phyloP scores from a whole-genome alignment of 23 tunicate genomes.

The Styela clava region DNA sequence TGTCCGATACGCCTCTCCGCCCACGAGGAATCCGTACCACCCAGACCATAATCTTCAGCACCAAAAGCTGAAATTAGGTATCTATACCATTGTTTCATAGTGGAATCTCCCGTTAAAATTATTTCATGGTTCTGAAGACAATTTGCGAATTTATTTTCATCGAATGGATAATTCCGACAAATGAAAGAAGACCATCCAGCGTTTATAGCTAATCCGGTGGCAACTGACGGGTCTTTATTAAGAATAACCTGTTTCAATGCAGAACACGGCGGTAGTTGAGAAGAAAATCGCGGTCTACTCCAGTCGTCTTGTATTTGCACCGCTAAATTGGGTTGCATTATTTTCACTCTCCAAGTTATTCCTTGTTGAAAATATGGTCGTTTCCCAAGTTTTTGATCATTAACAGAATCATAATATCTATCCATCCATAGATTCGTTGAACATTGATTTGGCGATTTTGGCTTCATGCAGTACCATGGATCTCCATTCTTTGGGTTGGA shows the following conservation, averaged over 20 bases:
- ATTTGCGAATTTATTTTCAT: not conserved
- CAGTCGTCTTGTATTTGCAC: not conserved
- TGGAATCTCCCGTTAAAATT: conserved; percentile 52
- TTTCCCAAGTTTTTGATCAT: not conserved
- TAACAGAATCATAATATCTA: not conserved
- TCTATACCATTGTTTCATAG: conserved; percentile 42
- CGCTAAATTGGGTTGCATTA: not conserved
- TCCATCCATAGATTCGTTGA: not conserved
- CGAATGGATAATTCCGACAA: not conserved
- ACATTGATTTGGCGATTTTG: not conserved
- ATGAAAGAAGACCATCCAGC: conserved; percentile 8
- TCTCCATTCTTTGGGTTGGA: conserved; percentile 35
- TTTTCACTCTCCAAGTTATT: not conserved
- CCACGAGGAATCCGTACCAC: not conserved
- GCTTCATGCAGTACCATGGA: conserved; percentile 39
- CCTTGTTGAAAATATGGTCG: not conserved
- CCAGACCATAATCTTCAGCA: not conserved
- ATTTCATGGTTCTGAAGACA: conserved; percentile 21
- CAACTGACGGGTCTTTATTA: not conserved
- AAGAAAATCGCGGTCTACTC: not conserved
- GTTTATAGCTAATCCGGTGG: conserved; percentile 15
- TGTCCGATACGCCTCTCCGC: not conserved
- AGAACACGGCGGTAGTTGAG: not conserved
- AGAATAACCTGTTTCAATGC: not conserved
- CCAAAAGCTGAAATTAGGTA: not conserved